phyloP scores from a whole-genome alignment of 2,113 vertebrate genomes.

The Psittacus erithacus region DNA sequence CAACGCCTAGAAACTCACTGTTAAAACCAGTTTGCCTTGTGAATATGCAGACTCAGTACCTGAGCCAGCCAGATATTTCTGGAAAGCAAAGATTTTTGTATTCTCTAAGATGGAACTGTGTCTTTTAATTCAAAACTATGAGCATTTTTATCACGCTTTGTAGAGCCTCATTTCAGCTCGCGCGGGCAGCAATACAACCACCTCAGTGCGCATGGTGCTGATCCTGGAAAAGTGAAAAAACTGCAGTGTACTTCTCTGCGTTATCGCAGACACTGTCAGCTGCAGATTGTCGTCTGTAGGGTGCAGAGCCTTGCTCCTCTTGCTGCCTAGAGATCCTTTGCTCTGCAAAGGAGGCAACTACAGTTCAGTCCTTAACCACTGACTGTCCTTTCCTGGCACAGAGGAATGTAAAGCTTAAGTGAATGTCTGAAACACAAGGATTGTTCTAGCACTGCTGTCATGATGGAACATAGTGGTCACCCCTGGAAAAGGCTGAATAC shows the following conservation, averaged over 20 bases:
- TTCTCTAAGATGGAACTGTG: not conserved
- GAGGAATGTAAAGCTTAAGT: not conserved
- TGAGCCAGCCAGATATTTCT: not conserved
- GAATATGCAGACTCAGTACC: not conserved
- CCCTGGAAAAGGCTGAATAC: not conserved
- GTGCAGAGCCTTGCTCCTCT: not conserved
- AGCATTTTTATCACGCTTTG: not conserved
- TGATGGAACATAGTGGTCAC: not conserved
- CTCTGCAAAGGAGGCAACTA: not conserved
- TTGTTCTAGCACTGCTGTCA: not conserved
- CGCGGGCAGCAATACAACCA: not conserved
- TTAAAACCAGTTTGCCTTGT: not conserved
- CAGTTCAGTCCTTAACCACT: not conserved
- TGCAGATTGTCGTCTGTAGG: not conserved
- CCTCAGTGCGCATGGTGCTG: rapidly evolving
- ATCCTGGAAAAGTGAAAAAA: not conserved
- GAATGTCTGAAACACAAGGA: not conserved
- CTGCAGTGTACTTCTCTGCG: not conserved
- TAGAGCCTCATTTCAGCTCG: not conserved
- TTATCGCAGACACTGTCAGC: not conserved
- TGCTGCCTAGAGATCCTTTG: not conserved
- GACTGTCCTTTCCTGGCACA: not conserved
- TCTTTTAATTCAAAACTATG: not conserved
- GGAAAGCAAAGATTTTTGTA: not conserved
- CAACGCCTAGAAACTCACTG: not conserved